Conservation (phyloP, 2,888 invertebrate species). For the Atrina japonica region DNA sequence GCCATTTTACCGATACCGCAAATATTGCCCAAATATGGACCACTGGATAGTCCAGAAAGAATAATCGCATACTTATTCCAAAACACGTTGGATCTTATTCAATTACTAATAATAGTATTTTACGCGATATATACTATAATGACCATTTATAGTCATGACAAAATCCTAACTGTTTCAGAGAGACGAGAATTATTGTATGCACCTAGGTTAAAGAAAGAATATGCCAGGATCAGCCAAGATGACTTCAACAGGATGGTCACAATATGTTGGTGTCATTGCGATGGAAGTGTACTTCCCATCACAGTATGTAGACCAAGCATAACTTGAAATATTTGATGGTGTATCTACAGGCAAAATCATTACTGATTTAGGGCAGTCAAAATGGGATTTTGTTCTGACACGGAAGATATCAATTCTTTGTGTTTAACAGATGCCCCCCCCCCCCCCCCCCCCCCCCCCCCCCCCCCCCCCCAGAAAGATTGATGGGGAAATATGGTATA, state of each 20-base stretch:
- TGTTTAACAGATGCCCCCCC: conserved; percentile 97
- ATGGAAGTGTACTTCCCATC: conserved; percentile 97
- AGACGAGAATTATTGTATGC: too few species aligned
- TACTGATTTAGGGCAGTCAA: conserved; percentile 95
- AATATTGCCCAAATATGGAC: too few species aligned
- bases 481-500: conserved; percentile 90
- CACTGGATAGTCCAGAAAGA: too few species aligned
- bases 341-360: conserved; percentile 93
- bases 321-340: conserved; percentile 87
- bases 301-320: conserved; percentile 95
- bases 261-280: conserved; percentile 94
- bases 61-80: too few species aligned
- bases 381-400: conserved; percentile 98
- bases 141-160: too few species aligned
- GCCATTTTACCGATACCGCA: too few species aligned
- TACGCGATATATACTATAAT: too few species aligned
- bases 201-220: neutral
- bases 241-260: conserved; percentile 67
- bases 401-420: conserved; percentile 97
- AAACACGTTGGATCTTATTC: too few species aligned
- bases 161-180: too few species aligned
- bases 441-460: too few species aligned
- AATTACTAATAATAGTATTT: too few species aligned
- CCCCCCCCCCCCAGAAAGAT: too few species aligned
- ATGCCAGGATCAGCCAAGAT: conserved; percentile 60